phyloP scores from a whole-genome alignment of 2,113 vertebrate species.

The Eclectus roratus region DNA sequence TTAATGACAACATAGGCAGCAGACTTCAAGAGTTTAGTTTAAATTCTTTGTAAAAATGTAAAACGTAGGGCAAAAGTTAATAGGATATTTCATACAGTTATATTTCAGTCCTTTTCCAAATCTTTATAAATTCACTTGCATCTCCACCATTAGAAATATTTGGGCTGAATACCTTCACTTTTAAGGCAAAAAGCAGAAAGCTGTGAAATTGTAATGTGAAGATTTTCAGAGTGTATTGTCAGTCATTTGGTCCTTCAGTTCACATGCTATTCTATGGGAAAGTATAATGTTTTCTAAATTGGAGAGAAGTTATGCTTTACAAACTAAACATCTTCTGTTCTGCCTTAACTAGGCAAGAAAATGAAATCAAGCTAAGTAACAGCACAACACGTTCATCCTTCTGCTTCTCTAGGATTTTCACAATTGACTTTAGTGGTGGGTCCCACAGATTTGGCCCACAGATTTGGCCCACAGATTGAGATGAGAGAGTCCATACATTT shows the following conservation, averaged over 20 bases:
- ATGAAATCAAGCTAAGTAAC: background rate
- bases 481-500: background rate
- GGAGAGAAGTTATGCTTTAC: background rate
- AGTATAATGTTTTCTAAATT: background rate
- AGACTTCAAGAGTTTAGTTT: conserved; percentile 71
- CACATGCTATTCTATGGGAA: background rate
- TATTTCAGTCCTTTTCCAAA: conserved; percentile 65
- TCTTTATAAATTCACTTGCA: conserved; percentile 60
- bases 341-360: background rate
- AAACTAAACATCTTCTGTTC: background rate
- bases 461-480: background rate
- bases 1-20: conserved; percentile 74
- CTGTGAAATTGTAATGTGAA: background rate
- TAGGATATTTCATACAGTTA: conserved; percentile 71
- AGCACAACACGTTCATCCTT: background rate
- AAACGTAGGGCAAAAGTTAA: conserved; percentile 72
- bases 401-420: background rate
- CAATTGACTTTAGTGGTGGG: background rate
- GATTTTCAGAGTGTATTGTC: background rate
- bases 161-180: conserved; percentile 37
- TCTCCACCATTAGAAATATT: conserved; percentile 49
- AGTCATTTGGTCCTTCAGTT: background rate
- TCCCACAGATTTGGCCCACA: background rate
- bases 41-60: conserved; percentile 74
- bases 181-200: background rate